phyloP scores from a whole-genome alignment of 2,888 invertebrate species.

The Globia sparganii region DNA sequence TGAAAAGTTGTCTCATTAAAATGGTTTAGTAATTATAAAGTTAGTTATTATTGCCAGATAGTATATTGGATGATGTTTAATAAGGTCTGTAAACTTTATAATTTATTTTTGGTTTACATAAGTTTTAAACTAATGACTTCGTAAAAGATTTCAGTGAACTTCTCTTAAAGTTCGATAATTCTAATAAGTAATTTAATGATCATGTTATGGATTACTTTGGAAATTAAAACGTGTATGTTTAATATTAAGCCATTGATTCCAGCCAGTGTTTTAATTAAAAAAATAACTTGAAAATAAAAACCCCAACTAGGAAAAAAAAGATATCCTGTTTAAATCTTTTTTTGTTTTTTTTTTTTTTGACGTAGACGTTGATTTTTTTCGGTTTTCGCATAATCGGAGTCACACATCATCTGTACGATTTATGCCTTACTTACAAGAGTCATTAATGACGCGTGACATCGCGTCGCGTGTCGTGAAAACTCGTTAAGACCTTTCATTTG shows the following conservation, averaged over 20 bases:
- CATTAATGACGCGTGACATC: no score
- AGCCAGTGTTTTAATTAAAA: no score
- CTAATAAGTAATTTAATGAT: neutral
- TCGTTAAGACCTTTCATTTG: no score
- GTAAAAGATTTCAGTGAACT: neutral
- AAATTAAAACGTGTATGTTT: neutral
- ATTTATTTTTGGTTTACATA: slow-evolving; percentile 32
- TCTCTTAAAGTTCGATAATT: slow-evolving; percentile 6
- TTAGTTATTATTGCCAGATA: slow-evolving; percentile 47
- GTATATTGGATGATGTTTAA: slow-evolving; percentile 29
- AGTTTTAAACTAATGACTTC: slow-evolving; percentile 38
- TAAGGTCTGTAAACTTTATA: slow-evolving; percentile 39
- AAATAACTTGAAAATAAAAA: no score
- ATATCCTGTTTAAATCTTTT: no score
- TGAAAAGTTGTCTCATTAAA: slow-evolving; percentile 47
- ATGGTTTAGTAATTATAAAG: slow-evolving; percentile 48
- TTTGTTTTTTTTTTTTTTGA: no score
- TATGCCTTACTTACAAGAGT: no score
- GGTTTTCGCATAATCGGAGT: no score
- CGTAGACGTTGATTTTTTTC: no score
- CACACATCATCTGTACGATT: no score
- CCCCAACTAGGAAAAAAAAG: no score
- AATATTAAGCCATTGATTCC: neutral
- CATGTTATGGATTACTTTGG: neutral
- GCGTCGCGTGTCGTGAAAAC: no score